Evolutionary conservation across 2,888 invertebrate species (phyloP).

Genomic region (Hypomecis punctinalis): DNA sequence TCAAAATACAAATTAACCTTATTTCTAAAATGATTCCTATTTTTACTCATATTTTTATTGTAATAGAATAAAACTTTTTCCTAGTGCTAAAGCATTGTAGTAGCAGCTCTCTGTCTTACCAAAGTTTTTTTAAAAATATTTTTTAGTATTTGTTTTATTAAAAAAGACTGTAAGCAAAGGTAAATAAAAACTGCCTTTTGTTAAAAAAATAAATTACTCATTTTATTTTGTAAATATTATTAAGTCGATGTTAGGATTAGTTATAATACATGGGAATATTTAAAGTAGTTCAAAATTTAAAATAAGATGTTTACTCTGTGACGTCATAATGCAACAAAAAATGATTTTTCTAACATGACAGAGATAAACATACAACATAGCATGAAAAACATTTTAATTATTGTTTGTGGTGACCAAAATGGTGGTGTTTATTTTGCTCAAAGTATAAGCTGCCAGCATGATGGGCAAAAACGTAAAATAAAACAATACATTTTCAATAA

Average conservation of each 20-base stretch:
- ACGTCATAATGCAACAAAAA: constrained; percentile 29
- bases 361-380: constrained; percentile 14
- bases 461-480: too few species aligned
- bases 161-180: constrained; percentile 34
- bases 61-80: background rate
- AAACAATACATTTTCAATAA: too few species aligned
- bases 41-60: background rate
- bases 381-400: too few species aligned
- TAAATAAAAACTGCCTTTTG: constrained; percentile 30
- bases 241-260: constrained; percentile 41
- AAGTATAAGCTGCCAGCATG: too few species aligned
- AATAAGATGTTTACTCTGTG: constrained; percentile 25
- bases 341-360: constrained; percentile 41
- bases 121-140: constrained; percentile 38
- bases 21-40: too few species aligned
- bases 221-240: constrained; percentile 26
- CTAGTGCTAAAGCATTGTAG: background rate
- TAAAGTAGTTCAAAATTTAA: constrained; percentile 12
- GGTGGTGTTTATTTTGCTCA: too few species aligned
- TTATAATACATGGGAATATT: constrained; percentile 47
- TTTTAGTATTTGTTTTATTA: constrained; percentile 44
- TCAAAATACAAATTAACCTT: too few species aligned
- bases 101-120: constrained; percentile 34
- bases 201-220: constrained; percentile 12
- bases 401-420: too few species aligned